Percentiles rank a stretch among this genome's conserved stretches.
phyloP scores from a whole-genome alignment of 2,888 invertebrate genomes.

The Philonicus albiceps region DNA sequence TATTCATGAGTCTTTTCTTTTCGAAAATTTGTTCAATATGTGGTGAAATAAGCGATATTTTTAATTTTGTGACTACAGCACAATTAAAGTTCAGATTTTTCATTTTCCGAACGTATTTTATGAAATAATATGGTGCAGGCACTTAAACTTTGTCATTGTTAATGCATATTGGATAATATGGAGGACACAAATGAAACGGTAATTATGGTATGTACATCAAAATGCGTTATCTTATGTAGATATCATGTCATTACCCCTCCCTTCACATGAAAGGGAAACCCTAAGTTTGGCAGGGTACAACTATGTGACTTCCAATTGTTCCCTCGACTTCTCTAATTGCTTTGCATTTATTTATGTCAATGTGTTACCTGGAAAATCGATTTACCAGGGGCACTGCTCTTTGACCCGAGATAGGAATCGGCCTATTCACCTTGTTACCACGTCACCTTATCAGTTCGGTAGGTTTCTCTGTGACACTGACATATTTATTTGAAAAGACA shows the following conservation, averaged over 20 bases:
- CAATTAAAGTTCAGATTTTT: neutral
- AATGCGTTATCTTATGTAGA: neutral
- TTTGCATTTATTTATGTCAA: conserved; percentile 26
- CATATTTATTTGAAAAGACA: conserved; percentile 27
- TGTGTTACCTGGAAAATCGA: conserved; percentile 38
- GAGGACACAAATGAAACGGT: neutral
- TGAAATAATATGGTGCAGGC: too few relatives aligned
- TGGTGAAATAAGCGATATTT: neutral
- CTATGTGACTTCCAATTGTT: neutral
- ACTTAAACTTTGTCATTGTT: too few relatives aligned
- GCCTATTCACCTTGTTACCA: conserved; percentile 9
- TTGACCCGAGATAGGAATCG: conserved; percentile 22
- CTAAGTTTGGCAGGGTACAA: neutral
- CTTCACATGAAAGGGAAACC: neutral
- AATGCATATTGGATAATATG: neutral
- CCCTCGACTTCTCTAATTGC: neutral
- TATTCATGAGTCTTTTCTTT: neutral
- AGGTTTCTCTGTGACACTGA: conserved; percentile 23
- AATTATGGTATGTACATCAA: neutral
- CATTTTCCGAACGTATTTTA: neutral
- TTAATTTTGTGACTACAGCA: neutral
- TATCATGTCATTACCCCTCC: neutral
- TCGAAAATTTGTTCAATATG: neutral
- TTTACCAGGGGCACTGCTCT: neutral
- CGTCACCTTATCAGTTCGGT: conserved; percentile 21